Conservation (phyloP, 2,888 invertebrate species). For the Anarsia innoxiella region DNA sequence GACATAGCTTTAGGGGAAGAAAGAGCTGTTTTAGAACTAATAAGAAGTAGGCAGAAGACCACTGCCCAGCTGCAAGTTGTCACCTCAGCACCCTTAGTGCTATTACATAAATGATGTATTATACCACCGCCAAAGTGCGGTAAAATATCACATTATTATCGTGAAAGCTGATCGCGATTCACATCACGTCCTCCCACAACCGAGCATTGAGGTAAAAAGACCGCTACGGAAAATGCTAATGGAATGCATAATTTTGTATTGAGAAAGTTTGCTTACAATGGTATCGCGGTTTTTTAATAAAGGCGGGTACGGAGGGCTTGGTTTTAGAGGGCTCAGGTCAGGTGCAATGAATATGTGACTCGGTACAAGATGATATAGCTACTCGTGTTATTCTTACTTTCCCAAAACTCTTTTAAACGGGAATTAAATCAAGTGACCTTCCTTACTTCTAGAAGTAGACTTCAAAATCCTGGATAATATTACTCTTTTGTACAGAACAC, state of each 20-base stretch:
- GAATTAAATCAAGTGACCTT: too few relatives aligned
- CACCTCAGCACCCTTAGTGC: background rate
- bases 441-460: too few relatives aligned
- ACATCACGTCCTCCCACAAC: slow-evolving; percentile 21
- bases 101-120: slow-evolving; percentile 11
- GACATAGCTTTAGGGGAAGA: too few relatives aligned
- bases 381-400: too few relatives aligned
- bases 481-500: too few relatives aligned
- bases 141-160: slow-evolving; percentile 32
- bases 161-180: slow-evolving; percentile 28
- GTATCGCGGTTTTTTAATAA: slow-evolving; percentile 1
- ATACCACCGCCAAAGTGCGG: slow-evolving; percentile 7
- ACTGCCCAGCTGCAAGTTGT: background rate
- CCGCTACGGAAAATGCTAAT: slow-evolving; percentile 28
- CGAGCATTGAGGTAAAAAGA: slow-evolving; percentile 23
- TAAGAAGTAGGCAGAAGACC: background rate
- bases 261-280: slow-evolving; percentile 13
- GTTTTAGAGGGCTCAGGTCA: too few relatives aligned
- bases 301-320: too few relatives aligned
- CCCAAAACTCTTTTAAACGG: too few relatives aligned
- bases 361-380: too few relatives aligned
- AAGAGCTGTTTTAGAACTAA: too few relatives aligned
- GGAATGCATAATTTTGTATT: slow-evolving; percentile 32
- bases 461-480: too few relatives aligned
- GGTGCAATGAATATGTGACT: too few relatives aligned